Evolutionary conservation across 2,113 vertebrate species (phyloP), one percentile per base, ranked within the genome.

Genomic region (Trematocara nigrifrons): DNA sequence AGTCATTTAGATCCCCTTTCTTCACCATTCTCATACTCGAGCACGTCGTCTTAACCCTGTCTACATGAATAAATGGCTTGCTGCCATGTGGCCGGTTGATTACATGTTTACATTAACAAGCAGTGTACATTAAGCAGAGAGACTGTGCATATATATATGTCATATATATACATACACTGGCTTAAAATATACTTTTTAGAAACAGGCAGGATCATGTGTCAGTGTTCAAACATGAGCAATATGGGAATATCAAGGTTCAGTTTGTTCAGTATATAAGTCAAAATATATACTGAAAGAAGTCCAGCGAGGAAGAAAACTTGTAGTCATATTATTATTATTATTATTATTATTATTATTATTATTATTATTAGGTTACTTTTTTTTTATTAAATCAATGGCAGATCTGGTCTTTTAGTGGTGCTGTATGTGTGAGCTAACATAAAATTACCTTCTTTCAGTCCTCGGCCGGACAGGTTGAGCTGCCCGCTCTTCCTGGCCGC

Each of bases 401-500:
- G 22, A 6, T 16, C 20, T 1, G 20, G 13, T 71, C 40, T 71
- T 71, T 45, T 45, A 71, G 20, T 16, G 66, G 20, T 6, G 66
- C 61, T 40, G 61, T 20, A 20, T 66, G 61, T 66, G 35, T 66
- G 61, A 40, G 61, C 66, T 71, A 45, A 38, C 59, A 64, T 47
- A 52, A 69, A 9, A 6, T 57, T 95, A 99, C 98, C 97, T 93
- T 98, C 96, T 1, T 69, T 94, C 35, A 99, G 96, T 56, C 95
- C 96, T 59, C 97, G 95, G 9, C 96, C 97, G 1, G 97, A 96
- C 82, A 99, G 94, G 91, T 98, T 98, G 20, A 99, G 94, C 84
- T 97, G 97, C 2, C 98, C 98, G 91, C 97, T 98, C 74, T 96
- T 97, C 85, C 97, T 93, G 9, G 98, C 98, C 6, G 96, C 90